These are phyloP conservation scores for Erebia palarica DNA, from an alignment of 2,888 invertebrate genomes.

Conservation along the genomic window DNA sequence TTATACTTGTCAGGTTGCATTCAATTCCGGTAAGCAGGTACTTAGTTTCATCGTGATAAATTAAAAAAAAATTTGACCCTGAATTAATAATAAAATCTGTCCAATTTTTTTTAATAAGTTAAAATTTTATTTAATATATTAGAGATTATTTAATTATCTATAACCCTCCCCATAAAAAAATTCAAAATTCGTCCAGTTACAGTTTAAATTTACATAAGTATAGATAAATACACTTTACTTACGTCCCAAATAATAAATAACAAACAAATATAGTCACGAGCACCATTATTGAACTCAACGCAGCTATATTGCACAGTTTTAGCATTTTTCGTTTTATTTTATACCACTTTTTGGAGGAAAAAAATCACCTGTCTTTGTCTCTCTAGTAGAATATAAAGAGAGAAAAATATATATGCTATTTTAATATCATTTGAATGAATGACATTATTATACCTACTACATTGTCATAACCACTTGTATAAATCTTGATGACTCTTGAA, in stretches of 20 bases:
- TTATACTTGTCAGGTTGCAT: too few species aligned
- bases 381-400: not conserved
- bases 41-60: too few species aligned
- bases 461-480: not conserved
- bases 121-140: too few species aligned
- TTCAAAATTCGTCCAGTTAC: not conserved
- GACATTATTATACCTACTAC: not conserved
- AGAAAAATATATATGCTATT: not conserved
- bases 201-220: not conserved
- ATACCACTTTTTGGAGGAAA: not conserved
- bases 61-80: too few species aligned
- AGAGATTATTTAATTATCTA: too few species aligned
- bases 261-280: not conserved
- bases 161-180: too few species aligned
- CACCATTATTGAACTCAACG: not conserved
- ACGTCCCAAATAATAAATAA: constrained; percentile 2
- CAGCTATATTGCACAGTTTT: not conserved
- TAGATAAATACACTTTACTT: not conserved
- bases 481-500: not conserved
- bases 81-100: too few species aligned
- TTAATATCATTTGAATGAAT: not conserved
- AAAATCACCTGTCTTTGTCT: not conserved
- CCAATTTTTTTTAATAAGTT: too few species aligned
- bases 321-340: constrained; percentile 8
- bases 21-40: too few species aligned